A percentile compares a stretch with the other conserved stretches of the same genome.
phyloP scores from a whole-genome alignment of 2,113 vertebrate genomes.

The Clarias magur region DNA sequence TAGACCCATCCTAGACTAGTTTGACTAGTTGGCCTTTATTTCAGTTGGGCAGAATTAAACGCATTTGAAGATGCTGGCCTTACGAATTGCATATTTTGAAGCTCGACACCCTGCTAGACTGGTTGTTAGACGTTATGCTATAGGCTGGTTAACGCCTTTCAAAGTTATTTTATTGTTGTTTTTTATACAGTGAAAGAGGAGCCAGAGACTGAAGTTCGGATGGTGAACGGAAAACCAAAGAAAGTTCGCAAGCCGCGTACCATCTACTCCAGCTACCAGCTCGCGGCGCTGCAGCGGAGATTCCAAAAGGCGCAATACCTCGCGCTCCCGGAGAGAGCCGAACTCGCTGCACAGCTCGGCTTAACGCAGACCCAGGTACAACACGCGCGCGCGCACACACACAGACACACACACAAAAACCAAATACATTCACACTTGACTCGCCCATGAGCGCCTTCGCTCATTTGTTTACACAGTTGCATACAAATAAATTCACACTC shows the following conservation, averaged over 20 bases:
- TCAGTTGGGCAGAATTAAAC: not conserved
- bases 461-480: not conserved
- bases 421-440: not conserved
- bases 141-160: not conserved
- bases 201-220: slow-evolving; percentile 93
- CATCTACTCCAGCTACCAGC: slow-evolving; percentile 98
- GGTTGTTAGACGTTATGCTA: not conserved
- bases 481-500: not conserved
- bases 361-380: slow-evolving; percentile 97
- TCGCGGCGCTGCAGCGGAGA: slow-evolving; percentile 93
- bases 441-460: too few species aligned
- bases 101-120: not conserved
- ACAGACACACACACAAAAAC: not conserved
- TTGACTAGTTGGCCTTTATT: not conserved
- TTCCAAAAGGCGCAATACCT: slow-evolving; percentile 98
- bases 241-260: slow-evolving; percentile 97
- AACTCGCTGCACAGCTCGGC: slow-evolving; percentile 93
- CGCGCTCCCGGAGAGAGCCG: slow-evolving; percentile 92
- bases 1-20: not conserved
- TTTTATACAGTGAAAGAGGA: slow-evolving; percentile 87
- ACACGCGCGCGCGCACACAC: not conserved
- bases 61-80: not conserved
- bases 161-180: not conserved
- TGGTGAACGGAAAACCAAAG: slow-evolving; percentile 98
- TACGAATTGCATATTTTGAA: not conserved